phyloP scores from a whole-genome alignment of 2,113 vertebrate genomes.

The Pandion haliaetus region DNA sequence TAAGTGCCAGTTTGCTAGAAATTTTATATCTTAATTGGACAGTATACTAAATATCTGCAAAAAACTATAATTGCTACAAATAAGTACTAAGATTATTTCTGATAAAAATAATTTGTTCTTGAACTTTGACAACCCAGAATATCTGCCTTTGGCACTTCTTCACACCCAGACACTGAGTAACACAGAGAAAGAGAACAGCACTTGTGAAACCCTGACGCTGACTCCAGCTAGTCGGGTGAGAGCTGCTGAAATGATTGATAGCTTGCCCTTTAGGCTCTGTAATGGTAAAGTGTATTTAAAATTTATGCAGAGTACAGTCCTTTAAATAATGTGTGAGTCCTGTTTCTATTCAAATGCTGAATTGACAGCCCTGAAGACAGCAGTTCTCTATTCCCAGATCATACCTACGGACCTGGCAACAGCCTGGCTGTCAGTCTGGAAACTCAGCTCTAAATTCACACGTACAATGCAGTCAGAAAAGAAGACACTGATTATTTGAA shows the following conservation, averaged over 20 bases:
- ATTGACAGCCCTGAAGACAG: neutral
- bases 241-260: conserved; percentile 10
- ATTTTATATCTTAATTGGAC: neutral
- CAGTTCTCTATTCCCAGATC: neutral
- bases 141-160: neutral
- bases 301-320: neutral
- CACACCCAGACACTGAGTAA: neutral
- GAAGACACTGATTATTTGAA: neutral
- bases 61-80: neutral
- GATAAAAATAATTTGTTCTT: neutral
- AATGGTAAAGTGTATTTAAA: neutral
- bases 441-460: neutral
- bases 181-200: neutral
- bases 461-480: neutral
- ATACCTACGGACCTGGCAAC: neutral
- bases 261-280: neutral
- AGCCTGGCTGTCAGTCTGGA: neutral
- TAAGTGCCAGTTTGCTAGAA: neutral
- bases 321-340: conserved; percentile 7
- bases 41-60: neutral
- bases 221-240: neutral
- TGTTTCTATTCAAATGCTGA: neutral
- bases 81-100: neutral
- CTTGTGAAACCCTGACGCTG: neutral
- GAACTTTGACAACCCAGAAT: neutral